Conservation (phyloP, 2,113 vertebrate species). For the Cacatua alba region DNA sequence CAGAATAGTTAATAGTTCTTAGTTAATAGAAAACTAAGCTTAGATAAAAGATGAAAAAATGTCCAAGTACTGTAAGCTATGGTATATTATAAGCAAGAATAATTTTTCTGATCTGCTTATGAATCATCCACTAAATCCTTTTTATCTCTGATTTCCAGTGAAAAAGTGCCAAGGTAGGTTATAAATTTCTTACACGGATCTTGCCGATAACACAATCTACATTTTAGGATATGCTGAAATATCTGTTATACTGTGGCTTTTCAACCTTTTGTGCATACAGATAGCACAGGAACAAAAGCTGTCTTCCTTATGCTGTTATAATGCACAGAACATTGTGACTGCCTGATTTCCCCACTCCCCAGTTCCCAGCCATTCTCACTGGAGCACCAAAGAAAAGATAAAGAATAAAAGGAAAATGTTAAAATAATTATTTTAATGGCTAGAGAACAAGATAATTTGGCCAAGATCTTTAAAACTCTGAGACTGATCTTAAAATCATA, state of each 20-base stretch:
- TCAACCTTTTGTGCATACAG: background rate
- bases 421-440: slow-evolving; percentile 8
- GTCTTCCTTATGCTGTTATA: background rate
- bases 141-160: background rate
- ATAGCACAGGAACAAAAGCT: background rate
- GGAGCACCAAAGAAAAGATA: background rate
- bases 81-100: background rate
- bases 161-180: background rate
- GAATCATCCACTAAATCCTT: background rate
- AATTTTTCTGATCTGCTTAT: background rate
- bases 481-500: background rate
- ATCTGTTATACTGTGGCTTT: background rate
- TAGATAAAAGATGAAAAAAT: background rate
- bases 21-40: background rate
- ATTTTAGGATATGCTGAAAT: background rate
- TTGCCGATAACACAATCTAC: background rate
- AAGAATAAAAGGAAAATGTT: background rate
- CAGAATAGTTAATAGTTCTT: too few species aligned
- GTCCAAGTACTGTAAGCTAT: background rate
- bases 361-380: background rate
- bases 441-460: background rate
- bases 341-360: too few species aligned
- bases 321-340: background rate
- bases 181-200: background rate
- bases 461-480: background rate